Base-by-base conservation (phyloP, 53 echinoderm and acorn worm species). In the Pentamera pediparva region DNA sequence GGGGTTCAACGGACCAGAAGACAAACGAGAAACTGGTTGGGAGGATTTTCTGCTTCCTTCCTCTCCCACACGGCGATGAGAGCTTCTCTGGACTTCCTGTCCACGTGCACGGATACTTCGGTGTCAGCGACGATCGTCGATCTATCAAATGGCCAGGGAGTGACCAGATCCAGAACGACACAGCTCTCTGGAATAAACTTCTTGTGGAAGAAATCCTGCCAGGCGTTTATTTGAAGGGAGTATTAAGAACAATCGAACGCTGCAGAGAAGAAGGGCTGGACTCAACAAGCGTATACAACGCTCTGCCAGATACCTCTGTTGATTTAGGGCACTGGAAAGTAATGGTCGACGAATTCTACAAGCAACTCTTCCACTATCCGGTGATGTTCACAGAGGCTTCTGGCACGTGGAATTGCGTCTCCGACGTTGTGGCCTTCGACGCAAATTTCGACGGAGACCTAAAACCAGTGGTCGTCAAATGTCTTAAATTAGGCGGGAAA, bases 101-200 rank as follows among this genome's bases (percentile, higher is more conserved):
- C 32, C 98, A 98, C 39, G 67, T 98, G 0, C 88, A 98, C 75
- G 98, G 91, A 19, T 91, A 89, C 80, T 98, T 98, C 39, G 98
- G 86, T 59, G 74, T 98, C 6, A 86, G 92, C 6, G 92, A 92
- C 52, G 87, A 98, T 60, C 83, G 98, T 31, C 76, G 98, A 0
- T 78, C 83, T 13, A 73, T 98, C 35, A 98, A 91, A 69, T 98
- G 98, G 98, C 91, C 86, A 7, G 91, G 70, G 22, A 53, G 39
- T 10, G 98, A 98, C 38, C 89, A 83, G 49, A 71, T 71, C 53
- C 89, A 80, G 67, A 91, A 98, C 39, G 51, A 69, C 7, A 77
- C 83, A 17, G 86, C 98, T 11, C 37, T 39, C 15, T 98, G 98
- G 98, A 98, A 98, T 61, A 29, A 86, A 19, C 70, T 88, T 24